Evolutionary conservation across 2,888 invertebrate genomes (phyloP).

Genomic region (Tetramorium bicarinatum): DNA sequence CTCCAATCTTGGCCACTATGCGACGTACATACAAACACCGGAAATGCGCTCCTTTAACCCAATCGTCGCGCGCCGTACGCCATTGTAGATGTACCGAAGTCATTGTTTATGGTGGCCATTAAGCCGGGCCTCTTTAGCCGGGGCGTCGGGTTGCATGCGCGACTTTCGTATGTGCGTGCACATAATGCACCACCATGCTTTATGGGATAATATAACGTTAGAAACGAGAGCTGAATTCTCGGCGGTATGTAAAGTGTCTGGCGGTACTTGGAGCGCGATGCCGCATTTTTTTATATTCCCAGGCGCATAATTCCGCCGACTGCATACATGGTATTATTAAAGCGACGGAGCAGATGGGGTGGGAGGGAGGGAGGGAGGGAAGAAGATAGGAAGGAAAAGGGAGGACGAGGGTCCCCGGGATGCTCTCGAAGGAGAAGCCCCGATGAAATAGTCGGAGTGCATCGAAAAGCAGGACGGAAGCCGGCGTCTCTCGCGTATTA

Average conservation of each 20-base stretch:
- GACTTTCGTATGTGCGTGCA: slow-evolving; percentile 60
- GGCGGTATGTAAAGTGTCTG: slow-evolving; percentile 70
- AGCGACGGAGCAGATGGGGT: neutral
- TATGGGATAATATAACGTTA: slow-evolving; percentile 72
- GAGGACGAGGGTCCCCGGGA: neutral
- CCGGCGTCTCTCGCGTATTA: slow-evolving; percentile 24
- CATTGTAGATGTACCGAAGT: slow-evolving; percentile 25
- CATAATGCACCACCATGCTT: slow-evolving; percentile 65
- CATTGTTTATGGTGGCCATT: slow-evolving; percentile 66
- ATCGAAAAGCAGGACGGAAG: slow-evolving; percentile 31
- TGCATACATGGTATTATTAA: slow-evolving; percentile 64
- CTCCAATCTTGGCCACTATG: slow-evolving; percentile 19
- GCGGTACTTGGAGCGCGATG: slow-evolving; percentile 43
- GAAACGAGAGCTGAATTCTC: slow-evolving; percentile 67
- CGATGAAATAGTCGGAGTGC: slow-evolving; percentile 32
- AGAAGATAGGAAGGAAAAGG: neutral
- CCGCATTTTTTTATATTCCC: slow-evolving; percentile 58
- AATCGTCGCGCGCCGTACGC: slow-evolving; percentile 45
- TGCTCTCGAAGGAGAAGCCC: slow-evolving; percentile 15
- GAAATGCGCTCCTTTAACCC: slow-evolving; percentile 48
- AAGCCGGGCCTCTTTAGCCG: slow-evolving; percentile 46
- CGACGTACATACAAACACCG: slow-evolving; percentile 9
- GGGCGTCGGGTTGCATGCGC: slow-evolving; percentile 56
- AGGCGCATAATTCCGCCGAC: slow-evolving; percentile 60
- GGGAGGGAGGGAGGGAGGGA: neutral